Evolutionary conservation across 2,113 vertebrate species (phyloP).

Genomic region (Donacobius atricapilla): DNA sequence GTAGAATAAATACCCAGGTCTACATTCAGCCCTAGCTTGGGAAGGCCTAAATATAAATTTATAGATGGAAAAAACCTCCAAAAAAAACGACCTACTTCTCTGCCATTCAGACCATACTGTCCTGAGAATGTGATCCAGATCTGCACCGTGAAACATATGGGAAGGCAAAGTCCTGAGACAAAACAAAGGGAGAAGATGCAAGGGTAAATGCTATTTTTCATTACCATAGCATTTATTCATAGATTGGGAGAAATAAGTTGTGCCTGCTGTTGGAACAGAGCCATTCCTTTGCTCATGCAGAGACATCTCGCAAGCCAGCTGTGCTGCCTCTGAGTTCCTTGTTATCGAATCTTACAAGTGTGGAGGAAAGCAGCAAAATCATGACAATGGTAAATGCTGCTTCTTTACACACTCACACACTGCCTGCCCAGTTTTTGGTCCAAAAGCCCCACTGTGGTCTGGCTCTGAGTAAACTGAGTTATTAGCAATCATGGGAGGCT

Average conservation of each 20-base stretch:
- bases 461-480: background rate
- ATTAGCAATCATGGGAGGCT: background rate
- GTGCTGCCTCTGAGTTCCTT: background rate
- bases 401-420: background rate
- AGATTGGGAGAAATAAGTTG: background rate
- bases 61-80: background rate
- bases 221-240: background rate
- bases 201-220: background rate
- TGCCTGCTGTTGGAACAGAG: background rate
- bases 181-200: background rate
- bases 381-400: background rate
- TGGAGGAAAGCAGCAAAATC: background rate
- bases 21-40: background rate
- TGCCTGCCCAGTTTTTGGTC: background rate
- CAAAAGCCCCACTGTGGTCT: background rate
- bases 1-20: background rate
- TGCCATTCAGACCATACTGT: background rate
- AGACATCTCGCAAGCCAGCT: constrained; percentile 24
- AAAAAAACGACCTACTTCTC: fast-evolving
- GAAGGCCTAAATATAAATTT: background rate
- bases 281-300: background rate
- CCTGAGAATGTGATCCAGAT: background rate
- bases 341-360: background rate
- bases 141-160: background rate
- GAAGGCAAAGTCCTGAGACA: background rate